These are phyloP conservation scores for Tetramorium simillimum DNA, from an alignment of 1,140 invertebrate genomes.

Conservation along the genomic window DNA sequence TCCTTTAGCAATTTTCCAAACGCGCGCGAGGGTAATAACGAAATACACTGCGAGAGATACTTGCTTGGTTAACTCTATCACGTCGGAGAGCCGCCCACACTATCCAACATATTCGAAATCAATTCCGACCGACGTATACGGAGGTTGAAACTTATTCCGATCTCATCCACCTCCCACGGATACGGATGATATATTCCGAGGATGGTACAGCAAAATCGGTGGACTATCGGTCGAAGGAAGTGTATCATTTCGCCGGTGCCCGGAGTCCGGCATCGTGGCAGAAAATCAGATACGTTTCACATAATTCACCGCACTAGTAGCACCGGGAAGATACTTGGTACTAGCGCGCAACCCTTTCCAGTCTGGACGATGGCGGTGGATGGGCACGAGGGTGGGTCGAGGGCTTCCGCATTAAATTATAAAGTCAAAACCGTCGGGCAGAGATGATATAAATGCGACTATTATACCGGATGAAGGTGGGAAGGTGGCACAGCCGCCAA, in stretches of 20 bases:
- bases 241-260: slow-evolving; percentile 44
- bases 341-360: slow-evolving; percentile 74
- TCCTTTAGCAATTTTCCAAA: slow-evolving; percentile 44
- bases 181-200: slow-evolving; percentile 47
- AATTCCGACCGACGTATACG: slow-evolving; percentile 39
- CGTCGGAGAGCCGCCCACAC: slow-evolving; percentile 30
- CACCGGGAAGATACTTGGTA: slow-evolving; percentile 65
- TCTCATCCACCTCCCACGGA: slow-evolving; percentile 49
- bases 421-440: slow-evolving; percentile 81
- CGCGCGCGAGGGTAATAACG: slow-evolving; percentile 44
- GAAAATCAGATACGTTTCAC: slow-evolving; percentile 78
- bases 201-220: slow-evolving; percentile 53
- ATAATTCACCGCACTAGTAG: slow-evolving; percentile 75
- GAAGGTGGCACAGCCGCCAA: slow-evolving; percentile 36
- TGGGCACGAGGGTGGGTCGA: slow-evolving; percentile 58
- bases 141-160: slow-evolving; percentile 50
- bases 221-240: slow-evolving; percentile 57
- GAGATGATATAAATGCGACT: slow-evolving; percentile 84
- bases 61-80: slow-evolving; percentile 53
- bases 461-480: slow-evolving; percentile 78
- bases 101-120: slow-evolving; percentile 53
- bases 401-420: slow-evolving; percentile 82
- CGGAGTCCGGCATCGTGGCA: slow-evolving; percentile 21
- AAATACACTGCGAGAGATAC: slow-evolving; percentile 21
- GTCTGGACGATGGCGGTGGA: slow-evolving; percentile 35